Evolutionary conservation across 2,113 vertebrate species (phyloP).

Genomic region (Rousettus leschenaultii): DNA sequence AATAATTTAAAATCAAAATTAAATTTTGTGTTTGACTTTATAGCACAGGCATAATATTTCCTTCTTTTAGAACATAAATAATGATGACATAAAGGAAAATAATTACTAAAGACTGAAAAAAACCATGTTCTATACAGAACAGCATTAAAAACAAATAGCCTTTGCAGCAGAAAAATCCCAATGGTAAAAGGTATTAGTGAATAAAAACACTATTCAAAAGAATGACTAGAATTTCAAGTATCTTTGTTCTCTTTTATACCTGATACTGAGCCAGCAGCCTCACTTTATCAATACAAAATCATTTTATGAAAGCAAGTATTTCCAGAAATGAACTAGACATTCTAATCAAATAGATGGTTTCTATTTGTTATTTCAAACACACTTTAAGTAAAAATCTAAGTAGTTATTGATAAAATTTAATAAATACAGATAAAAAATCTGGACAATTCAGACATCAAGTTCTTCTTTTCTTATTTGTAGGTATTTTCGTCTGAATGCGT

Average conservation of each 20-base stretch:
- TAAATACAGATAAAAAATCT: background rate
- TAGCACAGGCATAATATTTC: conserved; percentile 55
- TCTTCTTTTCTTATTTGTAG: background rate
- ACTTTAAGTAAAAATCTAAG: background rate
- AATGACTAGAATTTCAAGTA: background rate
- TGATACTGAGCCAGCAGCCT: background rate
- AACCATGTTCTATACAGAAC: conserved; percentile 31
- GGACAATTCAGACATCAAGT: background rate
- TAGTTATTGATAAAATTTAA: background rate
- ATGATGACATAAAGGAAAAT: background rate
- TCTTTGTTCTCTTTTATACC: background rate
- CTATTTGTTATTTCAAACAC: background rate
- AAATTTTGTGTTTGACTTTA: conserved; percentile 35
- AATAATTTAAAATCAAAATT: conserved; percentile 1
- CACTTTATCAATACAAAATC: background rate
- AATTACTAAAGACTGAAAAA: background rate
- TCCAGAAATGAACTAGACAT: background rate
- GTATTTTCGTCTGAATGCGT: background rate
- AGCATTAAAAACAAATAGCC: background rate
- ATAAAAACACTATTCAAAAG: background rate
- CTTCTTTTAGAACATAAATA: conserved; percentile 46
- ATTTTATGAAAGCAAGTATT: background rate
- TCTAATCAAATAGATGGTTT: background rate
- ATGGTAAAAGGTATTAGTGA: background rate
- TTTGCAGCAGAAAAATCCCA: background rate